Percentiles rank a stretch among this genome's conserved stretches.
phyloP scores from a whole-genome alignment of 2,113 vertebrate species.

The Psittacara wagleri region DNA sequence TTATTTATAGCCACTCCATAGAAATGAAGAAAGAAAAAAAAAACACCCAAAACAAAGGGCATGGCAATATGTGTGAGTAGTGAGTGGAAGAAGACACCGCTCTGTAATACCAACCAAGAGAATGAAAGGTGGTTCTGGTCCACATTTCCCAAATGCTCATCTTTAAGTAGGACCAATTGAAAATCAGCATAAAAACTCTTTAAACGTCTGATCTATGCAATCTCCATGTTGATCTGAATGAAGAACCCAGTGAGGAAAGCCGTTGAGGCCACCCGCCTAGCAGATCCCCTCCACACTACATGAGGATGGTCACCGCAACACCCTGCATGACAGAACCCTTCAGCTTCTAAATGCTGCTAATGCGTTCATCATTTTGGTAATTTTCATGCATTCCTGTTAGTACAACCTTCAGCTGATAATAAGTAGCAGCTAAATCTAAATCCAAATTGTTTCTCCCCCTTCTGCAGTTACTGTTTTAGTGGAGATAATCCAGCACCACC shows the following conservation, averaged over 20 bases:
- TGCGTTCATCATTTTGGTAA: not conserved
- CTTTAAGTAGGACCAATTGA: not conserved
- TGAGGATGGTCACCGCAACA: not conserved
- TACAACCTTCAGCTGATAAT: not conserved
- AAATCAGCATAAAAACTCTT: not conserved
- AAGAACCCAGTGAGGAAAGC: not conserved
- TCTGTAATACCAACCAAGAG: not conserved
- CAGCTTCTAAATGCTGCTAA: not conserved
- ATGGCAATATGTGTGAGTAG: not conserved
- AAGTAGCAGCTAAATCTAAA: not conserved
- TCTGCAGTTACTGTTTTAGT: conserved; percentile 34
- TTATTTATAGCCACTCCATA: not conserved
- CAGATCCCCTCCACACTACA: not conserved
- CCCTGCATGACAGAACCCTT: not conserved
- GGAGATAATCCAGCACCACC: conserved; percentile 55
- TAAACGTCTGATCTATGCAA: accelerated
- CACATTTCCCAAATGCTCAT: not conserved
- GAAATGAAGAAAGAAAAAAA: not conserved
- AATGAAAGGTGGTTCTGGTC: not conserved
- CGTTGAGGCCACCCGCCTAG: not conserved
- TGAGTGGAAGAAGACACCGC: not conserved
- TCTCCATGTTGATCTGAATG: not conserved
- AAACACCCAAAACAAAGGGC: not conserved
- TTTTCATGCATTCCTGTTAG: not conserved
- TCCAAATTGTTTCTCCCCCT: not conserved